Conservation (phyloP, 30 jellyfish, hydroid and myxozoan species). For the Aurelia aurita region DNA sequence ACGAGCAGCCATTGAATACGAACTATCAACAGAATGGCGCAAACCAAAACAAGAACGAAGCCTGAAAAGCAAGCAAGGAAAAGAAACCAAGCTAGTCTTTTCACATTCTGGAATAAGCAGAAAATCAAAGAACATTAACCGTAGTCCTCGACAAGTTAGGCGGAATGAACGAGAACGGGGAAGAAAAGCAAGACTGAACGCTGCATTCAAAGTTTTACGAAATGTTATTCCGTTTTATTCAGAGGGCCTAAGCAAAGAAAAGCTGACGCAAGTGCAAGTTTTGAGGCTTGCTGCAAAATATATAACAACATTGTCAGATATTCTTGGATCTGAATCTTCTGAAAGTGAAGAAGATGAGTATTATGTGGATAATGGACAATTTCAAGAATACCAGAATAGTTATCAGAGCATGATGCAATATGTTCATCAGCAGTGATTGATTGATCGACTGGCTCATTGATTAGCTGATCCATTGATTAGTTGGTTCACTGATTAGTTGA, state of each 20-base stretch:
- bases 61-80: constrained; percentile 10
- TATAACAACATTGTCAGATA: constrained; percentile 65
- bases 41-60: constrained; percentile 53
- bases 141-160: constrained; percentile 81
- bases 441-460: too few species aligned
- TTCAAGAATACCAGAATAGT: constrained; percentile 29
- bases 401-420: constrained; percentile 47
- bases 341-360: constrained; percentile 65
- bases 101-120: constrained; percentile 16
- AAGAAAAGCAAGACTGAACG: constrained; percentile 88
- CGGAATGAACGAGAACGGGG: constrained; percentile 92
- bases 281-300: constrained; percentile 83
- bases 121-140: constrained; percentile 42
- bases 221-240: constrained; percentile 71
- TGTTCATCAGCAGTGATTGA: constrained; percentile 19
- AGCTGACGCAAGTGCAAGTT: constrained; percentile 85
- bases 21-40: constrained; percentile 39
- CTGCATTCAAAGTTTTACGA: constrained; percentile 86
- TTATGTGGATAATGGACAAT: constrained; percentile 13
- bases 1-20: constrained; percentile 40
- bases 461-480: too few species aligned
- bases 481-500: too few species aligned
- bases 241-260: constrained; percentile 78
- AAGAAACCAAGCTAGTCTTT: constrained; percentile 32
- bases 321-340: constrained; percentile 67